Evolutionary conservation across 2,113 vertebrate species (phyloP), one percentile per base, ranked within the genome.

Genomic region (Scolopax mira): DNA sequence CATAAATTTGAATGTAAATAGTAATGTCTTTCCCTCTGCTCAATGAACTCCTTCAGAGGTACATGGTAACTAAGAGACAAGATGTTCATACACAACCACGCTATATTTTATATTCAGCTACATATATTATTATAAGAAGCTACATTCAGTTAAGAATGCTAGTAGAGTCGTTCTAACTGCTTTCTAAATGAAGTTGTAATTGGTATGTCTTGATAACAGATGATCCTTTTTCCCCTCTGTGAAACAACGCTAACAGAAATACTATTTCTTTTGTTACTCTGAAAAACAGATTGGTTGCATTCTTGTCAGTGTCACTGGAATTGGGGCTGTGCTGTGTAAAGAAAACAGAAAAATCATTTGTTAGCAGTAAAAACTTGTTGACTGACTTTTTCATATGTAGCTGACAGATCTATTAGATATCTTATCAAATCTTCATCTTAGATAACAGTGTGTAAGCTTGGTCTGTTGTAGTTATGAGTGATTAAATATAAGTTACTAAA

Each of bases 301-400:
- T 93, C 48, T 51, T 95, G 39, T 80, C 49, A 85, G 83, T 77
- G 55, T 94, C 52, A 39, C 83, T 52, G 70, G 39, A 80, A 44
- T 81, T 82, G 42, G 79, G 93, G 16, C 13, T 83, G 25, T 64
- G 71, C 61, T 55, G 15, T 88, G 9, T 86, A 79, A 88, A 79
- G 79, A 91, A 82, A 93, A 92, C 9, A 69, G 78, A 39, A 95
- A 91, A 84, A 67, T 81, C 23, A 91, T 72, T 71, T 41, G 78
- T 85, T 84, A 94, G 79, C 75, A 94, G 52, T 85, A 89, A 93
- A 96, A 96, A 89, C 82, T 23, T 51, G 75, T 55, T 97, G 85
- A 33, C 46, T 83, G 46, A 94, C 77, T 88, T 96, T 60, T 96
- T 92, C 55, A 61, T 71, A 84, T n/a, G 79, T 70, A 87, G 60